Evolutionary conservation across 2,888 invertebrate genomes (phyloP), one percentile per base, ranked within the genome.

Genomic region (Drosophila aldrichi): DNA sequence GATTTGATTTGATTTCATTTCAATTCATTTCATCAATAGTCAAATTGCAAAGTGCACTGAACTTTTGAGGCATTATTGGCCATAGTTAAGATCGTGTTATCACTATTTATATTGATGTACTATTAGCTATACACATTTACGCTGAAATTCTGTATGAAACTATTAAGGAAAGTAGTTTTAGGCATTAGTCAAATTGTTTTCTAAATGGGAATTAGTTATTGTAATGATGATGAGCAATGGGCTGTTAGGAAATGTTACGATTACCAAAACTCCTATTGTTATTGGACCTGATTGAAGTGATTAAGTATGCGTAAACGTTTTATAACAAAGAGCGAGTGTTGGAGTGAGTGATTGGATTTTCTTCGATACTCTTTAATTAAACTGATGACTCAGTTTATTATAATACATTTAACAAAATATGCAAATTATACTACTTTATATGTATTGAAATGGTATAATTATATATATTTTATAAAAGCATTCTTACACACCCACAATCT

Each of bases 1-100:
- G 36, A 58, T 44, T 44, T 44, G 22, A 34, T 56, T 55, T 58
- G 18, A 74, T 44, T 51, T 60, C 51, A 61, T 54, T 56, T 64
- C 71, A 62, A n/a, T n/a, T n/a, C n/a, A n/a, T 56, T 81, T 77
- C 78, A 77, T 67, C 58, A 72, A 77, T 77, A 71, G 34, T 63
- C 59, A 36, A 58, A 77, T 63, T 59, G 58, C 55, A 54, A 57
- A 54, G 66, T 54, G 40, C 81, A 77, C 46, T 81, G 81, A 77
- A 77, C 77, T 66, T 40, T 34, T 20, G 29, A 16, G 56, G 14
- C 12, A 36, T 38, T 51, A 12, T 54, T 38, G 8, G 43, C 32
- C 46, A 52, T 56, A 41, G 41, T 34, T 10, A 43, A 49, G 48
- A 74, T 77, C 58, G 41, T 55, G 3, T 40, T 25, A 56, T 29